Evolutionary conservation across 1,140 invertebrate species (phyloP), one percentile per base, ranked within the genome.

Genomic region (Ips typographus): DNA sequence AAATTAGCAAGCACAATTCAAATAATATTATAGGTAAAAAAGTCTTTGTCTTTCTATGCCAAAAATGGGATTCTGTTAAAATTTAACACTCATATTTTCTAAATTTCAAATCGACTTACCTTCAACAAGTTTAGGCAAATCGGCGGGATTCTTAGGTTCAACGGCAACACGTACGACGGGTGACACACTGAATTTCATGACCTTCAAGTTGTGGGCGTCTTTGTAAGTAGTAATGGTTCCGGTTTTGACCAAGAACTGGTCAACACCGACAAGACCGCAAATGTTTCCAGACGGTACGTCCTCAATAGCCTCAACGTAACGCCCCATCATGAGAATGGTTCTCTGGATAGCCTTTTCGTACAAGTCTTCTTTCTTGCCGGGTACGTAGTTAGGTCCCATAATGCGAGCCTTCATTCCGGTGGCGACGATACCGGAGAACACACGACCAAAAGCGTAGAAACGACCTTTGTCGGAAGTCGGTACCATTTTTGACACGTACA

Each of bases 401-500:
- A 98, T 98, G 75, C 96, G 91, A 63, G 93, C 94, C 83, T 99
- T 99, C 88, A 94, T 88, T 66, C 98, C 98, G 72, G 97, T 98
- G 63, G 87, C 87, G 2, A 92, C 93, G 82, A 92, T 96, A 76
- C 98, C 98, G 77, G 97, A 94, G 86, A 99, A 99, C 4, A 99
- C 98, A 87, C 98, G 96, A 70, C 98, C 98, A 81, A 99, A 99
- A 65, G 98, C 98, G 84, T 98, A 99, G 89, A 99, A 99, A 82
- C 98, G 91, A 72, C 98, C 98, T 84, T 99, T 99, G 82, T 99
- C 98, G 49, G 94, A 94, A 3, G 98, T 99, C 65, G 98, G 98
- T 82, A 99, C 98, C 98, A 99, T 99, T 85, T 99, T 99, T 38
- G 96, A 98, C 72, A 99, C 88, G 87, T 99, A 99, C 98, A 99